These are phyloP conservation scores for Corvus cornix DNA, from an alignment of 2,113 vertebrate genomes.

Conservation along the genomic window DNA sequence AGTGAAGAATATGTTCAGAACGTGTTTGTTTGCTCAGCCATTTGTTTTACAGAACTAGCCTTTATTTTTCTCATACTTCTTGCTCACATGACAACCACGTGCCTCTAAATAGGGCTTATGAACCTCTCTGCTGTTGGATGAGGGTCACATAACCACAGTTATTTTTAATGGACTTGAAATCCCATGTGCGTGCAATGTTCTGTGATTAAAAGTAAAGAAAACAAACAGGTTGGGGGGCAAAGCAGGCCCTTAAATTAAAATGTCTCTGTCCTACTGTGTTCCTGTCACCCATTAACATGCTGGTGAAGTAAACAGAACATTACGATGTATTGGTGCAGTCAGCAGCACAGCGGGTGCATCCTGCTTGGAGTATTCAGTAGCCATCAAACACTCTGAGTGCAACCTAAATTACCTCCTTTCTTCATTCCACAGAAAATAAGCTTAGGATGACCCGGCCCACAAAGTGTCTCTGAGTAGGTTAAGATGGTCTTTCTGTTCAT, in stretches of 20 bases:
- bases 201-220: conserved; percentile 17
- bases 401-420: conserved; percentile 77
- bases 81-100: not conserved
- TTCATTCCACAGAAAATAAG: conserved; percentile 75
- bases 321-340: not conserved
- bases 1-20: not conserved
- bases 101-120: not conserved
- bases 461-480: conserved; percentile 54
- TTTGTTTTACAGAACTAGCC: not conserved
- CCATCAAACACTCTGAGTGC: not conserved
- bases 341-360: not conserved
- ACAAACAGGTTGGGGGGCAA: not conserved
- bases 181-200: not conserved
- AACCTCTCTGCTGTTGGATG: not conserved
- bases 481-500: conserved; percentile 25
- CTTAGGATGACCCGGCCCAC: not conserved
- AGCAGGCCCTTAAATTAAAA: conserved; percentile 18
- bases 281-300: conserved; percentile 12
- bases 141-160: not conserved
- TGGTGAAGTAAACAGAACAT: not conserved
- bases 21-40: not conserved
- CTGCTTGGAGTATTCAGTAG: not conserved
- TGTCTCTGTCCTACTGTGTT: not conserved
- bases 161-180: not conserved
- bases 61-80: not conserved